These are phyloP conservation scores for Orbicella faveolata DNA, from an alignment of 64 coral and sea anemone genomes.

Conservation along the genomic window DNA sequence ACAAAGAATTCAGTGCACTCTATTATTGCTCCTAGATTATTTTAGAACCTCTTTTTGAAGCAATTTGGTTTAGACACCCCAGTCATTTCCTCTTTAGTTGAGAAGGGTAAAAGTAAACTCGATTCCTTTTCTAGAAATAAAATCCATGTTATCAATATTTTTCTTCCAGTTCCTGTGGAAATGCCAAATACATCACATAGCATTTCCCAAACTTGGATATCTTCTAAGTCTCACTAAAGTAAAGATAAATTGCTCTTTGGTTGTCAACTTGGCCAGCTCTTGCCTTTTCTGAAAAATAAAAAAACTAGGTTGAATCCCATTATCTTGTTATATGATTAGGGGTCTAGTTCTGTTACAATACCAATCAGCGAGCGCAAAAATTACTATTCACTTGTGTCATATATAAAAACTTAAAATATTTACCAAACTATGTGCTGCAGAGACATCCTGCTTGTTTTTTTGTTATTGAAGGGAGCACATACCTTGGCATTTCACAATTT, in stretches of 20 bases:
- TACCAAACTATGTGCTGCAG: too few relatives aligned
- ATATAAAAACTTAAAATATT: too few relatives aligned
- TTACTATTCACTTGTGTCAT: too few relatives aligned
- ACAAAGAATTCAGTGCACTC: conserved; percentile 67
- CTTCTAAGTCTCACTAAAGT: conserved; percentile 29
- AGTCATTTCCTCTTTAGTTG: conserved; percentile 14
- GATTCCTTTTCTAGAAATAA: conserved; percentile 6
- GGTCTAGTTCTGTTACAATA: too few relatives aligned
- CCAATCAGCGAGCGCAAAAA: too few relatives aligned
- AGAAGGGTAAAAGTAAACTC: conserved; percentile 32
- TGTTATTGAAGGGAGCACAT: too few relatives aligned
- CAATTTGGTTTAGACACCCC: conserved; percentile 35
- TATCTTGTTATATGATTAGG: too few relatives aligned
- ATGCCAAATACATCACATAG: conserved; percentile 48
- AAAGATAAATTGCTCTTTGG: conserved; percentile 51
- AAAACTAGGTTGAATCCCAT: too few relatives aligned
- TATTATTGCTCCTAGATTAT: conserved; percentile 79
- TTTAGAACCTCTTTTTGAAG: conserved; percentile 43
- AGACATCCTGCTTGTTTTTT: too few relatives aligned
- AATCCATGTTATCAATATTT: conserved; percentile 36
- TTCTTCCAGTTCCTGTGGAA: conserved; percentile 21
- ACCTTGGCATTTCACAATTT: too few relatives aligned
- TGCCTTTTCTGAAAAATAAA: conserved; percentile 12
- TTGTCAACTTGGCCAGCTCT: conserved; percentile 35
- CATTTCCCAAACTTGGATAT: conserved; percentile 42